A percentile compares a stretch with the other conserved stretches of the same genome.
Conservation (phyloP, 2,797 vertebrate genomes). For the Huso huso region DNA sequence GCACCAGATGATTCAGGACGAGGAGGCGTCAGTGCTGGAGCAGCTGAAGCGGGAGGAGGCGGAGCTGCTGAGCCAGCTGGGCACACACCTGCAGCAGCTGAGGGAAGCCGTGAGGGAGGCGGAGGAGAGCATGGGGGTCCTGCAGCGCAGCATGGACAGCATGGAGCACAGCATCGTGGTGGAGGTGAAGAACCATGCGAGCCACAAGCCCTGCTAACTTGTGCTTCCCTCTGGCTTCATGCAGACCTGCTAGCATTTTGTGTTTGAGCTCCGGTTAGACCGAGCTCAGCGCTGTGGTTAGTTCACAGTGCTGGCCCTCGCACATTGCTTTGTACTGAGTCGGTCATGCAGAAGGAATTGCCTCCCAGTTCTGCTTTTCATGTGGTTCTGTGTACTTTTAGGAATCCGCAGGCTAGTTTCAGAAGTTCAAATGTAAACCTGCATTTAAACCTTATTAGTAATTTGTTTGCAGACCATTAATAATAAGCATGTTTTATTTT, state of each 20-base stretch:
- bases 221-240: neutral
- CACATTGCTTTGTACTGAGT: no score
- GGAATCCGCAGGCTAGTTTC: no score
- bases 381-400: no score
- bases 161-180: constrained; percentile 29
- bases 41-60: constrained; percentile 55
- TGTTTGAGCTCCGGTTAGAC: neutral
- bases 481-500: constrained; percentile 20
- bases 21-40: constrained; percentile 59
- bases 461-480: no score
- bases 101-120: constrained; percentile 44
- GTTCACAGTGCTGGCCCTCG: no score
- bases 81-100: constrained; percentile 40
- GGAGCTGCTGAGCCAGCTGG: constrained; percentile 46
- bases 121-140: constrained; percentile 42
- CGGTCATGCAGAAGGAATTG: no score
- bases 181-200: constrained; percentile 37
- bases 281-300: no score
- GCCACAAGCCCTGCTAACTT: neutral
- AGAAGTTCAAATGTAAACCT: no score
- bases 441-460: no score
- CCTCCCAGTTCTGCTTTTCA: no score
- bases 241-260: neutral
- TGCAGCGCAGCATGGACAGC: constrained; percentile 40
- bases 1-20: constrained; percentile 61